Percentiles rank a stretch among this genome's conserved stretches.
These are phyloP conservation scores for Agrilus cyanescens DNA, from an alignment of 2,888 invertebrate genomes.

Conservation along the genomic window DNA sequence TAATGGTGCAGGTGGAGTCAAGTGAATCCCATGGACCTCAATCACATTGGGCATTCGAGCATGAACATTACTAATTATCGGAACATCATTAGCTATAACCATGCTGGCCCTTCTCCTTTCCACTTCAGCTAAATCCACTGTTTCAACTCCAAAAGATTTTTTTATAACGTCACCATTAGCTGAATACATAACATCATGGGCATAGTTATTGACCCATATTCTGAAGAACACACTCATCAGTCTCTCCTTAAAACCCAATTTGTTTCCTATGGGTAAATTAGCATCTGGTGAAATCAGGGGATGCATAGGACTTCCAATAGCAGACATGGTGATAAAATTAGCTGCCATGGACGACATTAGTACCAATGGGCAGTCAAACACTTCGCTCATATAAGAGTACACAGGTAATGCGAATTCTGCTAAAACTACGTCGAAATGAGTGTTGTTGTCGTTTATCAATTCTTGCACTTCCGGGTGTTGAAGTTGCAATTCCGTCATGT, in stretches of 20 bases:
- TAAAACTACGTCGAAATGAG: background rate
- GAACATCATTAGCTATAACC: too few species aligned
- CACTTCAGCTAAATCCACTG: too few species aligned
- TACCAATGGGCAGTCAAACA: constrained; percentile 1
- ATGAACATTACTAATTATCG: too few species aligned
- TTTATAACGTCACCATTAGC: too few species aligned
- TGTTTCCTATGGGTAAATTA: background rate
- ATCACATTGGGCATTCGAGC: too few species aligned
- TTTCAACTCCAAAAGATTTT: too few species aligned
- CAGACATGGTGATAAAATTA: background rate
- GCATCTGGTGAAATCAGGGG: background rate
- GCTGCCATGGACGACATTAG: background rate
- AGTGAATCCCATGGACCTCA: too few species aligned
- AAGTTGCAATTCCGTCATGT: background rate
- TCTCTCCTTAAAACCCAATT: background rate
- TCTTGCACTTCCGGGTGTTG: background rate
- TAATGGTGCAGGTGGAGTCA: too few species aligned
- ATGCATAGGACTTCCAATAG: background rate
- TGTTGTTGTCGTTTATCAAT: background rate
- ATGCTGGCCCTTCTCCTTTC: too few species aligned
- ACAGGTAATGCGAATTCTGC: background rate
- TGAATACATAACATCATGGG: too few species aligned
- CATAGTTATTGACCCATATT: background rate
- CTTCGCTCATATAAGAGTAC: background rate
- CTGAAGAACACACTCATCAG: background rate